phyloP scores from a whole-genome alignment of 2,888 invertebrate species.

The Lycocerus yunnanus region DNA sequence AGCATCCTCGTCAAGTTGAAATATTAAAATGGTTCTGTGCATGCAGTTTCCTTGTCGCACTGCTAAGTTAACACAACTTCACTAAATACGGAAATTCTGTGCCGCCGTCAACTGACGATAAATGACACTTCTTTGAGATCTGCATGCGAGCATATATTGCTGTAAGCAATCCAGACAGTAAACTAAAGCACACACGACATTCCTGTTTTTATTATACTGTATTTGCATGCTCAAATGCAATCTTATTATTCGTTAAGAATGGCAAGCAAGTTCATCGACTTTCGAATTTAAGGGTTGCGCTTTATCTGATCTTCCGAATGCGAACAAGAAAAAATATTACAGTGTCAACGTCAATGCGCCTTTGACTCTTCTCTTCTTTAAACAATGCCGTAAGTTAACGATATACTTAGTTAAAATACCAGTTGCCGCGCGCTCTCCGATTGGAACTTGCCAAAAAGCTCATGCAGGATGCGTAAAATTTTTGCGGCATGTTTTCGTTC shows the following conservation, averaged over 20 bases:
- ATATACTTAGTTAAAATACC: slow-evolving; percentile 52
- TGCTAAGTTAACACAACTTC: slow-evolving; percentile 39
- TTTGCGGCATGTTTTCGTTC: slow-evolving; percentile 33
- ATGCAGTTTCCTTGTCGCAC: slow-evolving; percentile 33
- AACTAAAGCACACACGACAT: slow-evolving; percentile 39
- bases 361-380: slow-evolving; percentile 39
- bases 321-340: slow-evolving; percentile 46
- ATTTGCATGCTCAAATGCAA: slow-evolving; percentile 39
- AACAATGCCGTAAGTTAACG: slow-evolving; percentile 53
- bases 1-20: slow-evolving; percentile 29
- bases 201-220: slow-evolving; percentile 38
- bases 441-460: slow-evolving; percentile 25
- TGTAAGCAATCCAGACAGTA: slow-evolving; percentile 49
- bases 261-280: slow-evolving; percentile 47
- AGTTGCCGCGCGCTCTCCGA: slow-evolving; percentile 35
- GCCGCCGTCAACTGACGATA: slow-evolving; percentile 42
- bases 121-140: slow-evolving; percentile 49
- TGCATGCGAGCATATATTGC: slow-evolving; percentile 46
- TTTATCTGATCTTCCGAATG: slow-evolving; percentile 43
- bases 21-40: slow-evolving; percentile 35
- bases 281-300: slow-evolving; percentile 51
- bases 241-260: slow-evolving; percentile 41
- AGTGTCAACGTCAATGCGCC: slow-evolving; percentile 48
- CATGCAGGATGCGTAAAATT: slow-evolving; percentile 38
- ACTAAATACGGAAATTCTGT: slow-evolving; percentile 49